phyloP scores from a whole-genome alignment of 2,888 invertebrate genomes.

The Leptinotarsa peninsularis region DNA sequence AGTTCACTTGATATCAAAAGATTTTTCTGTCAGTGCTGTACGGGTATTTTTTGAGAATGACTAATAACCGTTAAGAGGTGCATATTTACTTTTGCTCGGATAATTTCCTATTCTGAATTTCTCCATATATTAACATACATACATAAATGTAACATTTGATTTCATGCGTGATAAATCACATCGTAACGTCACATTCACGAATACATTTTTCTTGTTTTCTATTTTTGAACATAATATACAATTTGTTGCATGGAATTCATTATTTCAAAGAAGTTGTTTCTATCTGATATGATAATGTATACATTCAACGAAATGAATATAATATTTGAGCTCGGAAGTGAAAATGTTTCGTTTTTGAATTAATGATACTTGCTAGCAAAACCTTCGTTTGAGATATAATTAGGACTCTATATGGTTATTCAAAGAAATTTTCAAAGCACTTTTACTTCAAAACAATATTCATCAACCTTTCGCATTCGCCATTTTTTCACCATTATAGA shows the following conservation, averaged over 20 bases:
- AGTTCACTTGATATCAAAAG: neutral
- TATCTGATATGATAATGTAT: constrained; percentile 39
- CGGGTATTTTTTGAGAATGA: neutral
- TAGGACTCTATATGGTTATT: too few species aligned
- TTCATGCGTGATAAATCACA: constrained; percentile 26
- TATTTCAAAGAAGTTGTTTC: constrained; percentile 36
- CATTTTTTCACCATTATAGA: too few species aligned
- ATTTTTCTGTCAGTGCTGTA: neutral
- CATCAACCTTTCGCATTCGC: too few species aligned
- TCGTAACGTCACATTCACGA: constrained; percentile 17
- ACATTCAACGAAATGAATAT: constrained; percentile 2
- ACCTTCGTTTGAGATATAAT: too few species aligned
- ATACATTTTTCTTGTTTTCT: constrained; percentile 25
- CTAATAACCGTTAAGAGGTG: neutral
- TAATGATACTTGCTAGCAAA: too few species aligned
- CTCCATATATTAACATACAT: constrained; percentile 14
- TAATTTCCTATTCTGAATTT: constrained; percentile 1
- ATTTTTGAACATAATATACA: constrained; percentile 31
- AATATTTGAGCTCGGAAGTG: neutral
- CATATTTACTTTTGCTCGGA: neutral
- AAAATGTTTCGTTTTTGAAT: too few species aligned
- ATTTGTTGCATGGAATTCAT: constrained; percentile 42
- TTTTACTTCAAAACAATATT: too few species aligned
- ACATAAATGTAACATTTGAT: constrained; percentile 20
- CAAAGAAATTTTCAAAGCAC: too few species aligned